Evolutionary conservation across 2,113 vertebrate species (phyloP), one percentile per base, ranked within the genome.

Genomic region (Saccopteryx leptura): DNA sequence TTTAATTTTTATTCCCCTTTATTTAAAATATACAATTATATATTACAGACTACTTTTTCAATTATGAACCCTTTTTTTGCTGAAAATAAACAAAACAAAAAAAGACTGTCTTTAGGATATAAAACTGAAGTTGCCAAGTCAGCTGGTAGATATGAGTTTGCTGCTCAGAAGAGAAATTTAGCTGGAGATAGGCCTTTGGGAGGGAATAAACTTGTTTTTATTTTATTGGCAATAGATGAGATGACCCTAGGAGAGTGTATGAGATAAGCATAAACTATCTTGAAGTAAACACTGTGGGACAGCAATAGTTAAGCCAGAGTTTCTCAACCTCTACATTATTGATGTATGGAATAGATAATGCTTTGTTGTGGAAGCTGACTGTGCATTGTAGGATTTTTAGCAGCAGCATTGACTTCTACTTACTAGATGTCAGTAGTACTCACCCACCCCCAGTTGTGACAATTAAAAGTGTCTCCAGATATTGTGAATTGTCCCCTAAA

Each of bases 91-190:
- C 19, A 83, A 61, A 93, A 33, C 11, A 28, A 21, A 39, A 39
- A 80, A 63, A 46, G 1, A 5, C 4, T 39, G 0, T 14, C 15
- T 23, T 10, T 17, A 71, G 15, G 26, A 24, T 17, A 56, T 60
- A 10, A 88, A 74, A 85, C 0, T 14, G 24, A 91, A 74, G 79
- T 6, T 26, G 21, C 28, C 19, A 5, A 26, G 24, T 46, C 39
- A 17, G 9, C 12, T 12, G 17, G 39, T 13, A 26, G 26, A 46
- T 48, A 28, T 7, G 23, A 93, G 15, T 68, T 54, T 90, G 46
- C 10, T 39, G 68, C 61, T 94, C 52, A 75, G 31, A 79, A 94
- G 19, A 91, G 33, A 91, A 79, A 82, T 66, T 54, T 91, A 91
- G 28, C 63, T 19, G 19, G 72, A 79, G 48, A 60, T 6, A 58